Evolutionary conservation across 2,113 vertebrate species (phyloP), one percentile per base, ranked within the genome.

Genomic region (Anguilla japonica): DNA sequence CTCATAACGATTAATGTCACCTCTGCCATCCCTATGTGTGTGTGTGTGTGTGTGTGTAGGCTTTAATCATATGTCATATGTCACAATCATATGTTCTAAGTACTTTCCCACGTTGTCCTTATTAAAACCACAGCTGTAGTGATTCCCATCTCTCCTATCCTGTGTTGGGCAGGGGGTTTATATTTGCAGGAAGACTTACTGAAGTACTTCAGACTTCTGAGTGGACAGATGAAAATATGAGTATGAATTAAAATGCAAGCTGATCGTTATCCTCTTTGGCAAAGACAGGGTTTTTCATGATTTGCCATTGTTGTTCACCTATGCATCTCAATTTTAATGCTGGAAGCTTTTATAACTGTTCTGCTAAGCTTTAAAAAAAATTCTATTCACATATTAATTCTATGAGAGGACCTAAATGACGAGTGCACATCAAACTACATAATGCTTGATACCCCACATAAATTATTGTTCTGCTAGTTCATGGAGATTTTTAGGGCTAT

Each of bases 61-160:
- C 82, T 86, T 89, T 86, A 87, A 89, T 87, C 60, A 87, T 63
- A 75, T 85, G 40, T 71, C 3, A 15, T 20, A 13, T 34, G 34
- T 34, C 34, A 34, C 34, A 34, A 0, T 34, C 34, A 34, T 34
- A 34, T 87, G n/a, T 83, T 78, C 67, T n/a, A 50, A 63, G 53
- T 78, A 13, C 56, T 80, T 83, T 83, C 46, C 7, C 26, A 29
- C 3, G 14, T 81, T 0, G 63, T 71, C 26, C 63, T n/a, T 20
- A 71, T 34, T n/a, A n/a, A 71, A 22, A 9, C 63, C 3, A 71
- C 20, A 22, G 20, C 34, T 11, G 7, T 41, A 1, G 71, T 41
- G 78, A n/a, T 39, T 79, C n/a, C 13, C 75, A 14, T 29, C 75
- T 79, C n/a, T 79, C 75, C 34, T 79, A 2, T 41, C 78, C 9